Base-by-base conservation (phyloP, 2,113 vertebrate genomes). In the Cochlearius cochlearius region DNA sequence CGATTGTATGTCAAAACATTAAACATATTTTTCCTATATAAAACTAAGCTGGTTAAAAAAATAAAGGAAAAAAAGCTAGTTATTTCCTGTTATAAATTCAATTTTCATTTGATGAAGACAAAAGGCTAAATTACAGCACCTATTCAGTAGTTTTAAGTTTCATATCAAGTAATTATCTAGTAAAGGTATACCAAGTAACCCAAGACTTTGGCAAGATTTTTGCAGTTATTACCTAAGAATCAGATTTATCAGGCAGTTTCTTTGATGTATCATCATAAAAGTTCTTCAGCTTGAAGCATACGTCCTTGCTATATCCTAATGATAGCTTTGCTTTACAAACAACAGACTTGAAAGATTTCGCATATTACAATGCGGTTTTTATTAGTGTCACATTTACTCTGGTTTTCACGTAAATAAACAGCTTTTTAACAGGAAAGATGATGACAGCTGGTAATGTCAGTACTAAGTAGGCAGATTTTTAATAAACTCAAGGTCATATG, bases 321-420 rank as follows among this genome's bases (percentile, higher is more conserved):
- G 56, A 95, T 53, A 83, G 18, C 59, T 96, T 92, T 74, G 43
- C 60, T 86, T 94, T 84, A 94, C 85, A 86, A 89, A 78, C 50
- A 94, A 77, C 36, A 88, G 41, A 75, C 69, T 80, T 94, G 82
- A 92, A 96, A 95, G 50, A 50, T 86, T 80, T 2, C 1, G 34
- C 47, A 32, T 59, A 78, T 45, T 81, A 64, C 66, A 84, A 47
- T 72, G 68, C 18, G 47, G 43, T 15, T 81, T 96, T 91, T 90
- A 72, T 80, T 85, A 91, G 60, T 78, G 69, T 72, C 76, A 91
- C 3, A 36, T 91, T 52, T 84, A 64, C 10, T 60, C 18, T 29
- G 32, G 2, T 56, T 94, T 94, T 94, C 41, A 53, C 39, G 72
- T 52, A 83, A 88, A 47, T 14, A 39, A 47, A 67, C 50, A 62